Evolutionary conservation across 2,888 invertebrate genomes (phyloP), one percentile per base, ranked within the genome.

Genomic region (Leptopterna dolabrata): DNA sequence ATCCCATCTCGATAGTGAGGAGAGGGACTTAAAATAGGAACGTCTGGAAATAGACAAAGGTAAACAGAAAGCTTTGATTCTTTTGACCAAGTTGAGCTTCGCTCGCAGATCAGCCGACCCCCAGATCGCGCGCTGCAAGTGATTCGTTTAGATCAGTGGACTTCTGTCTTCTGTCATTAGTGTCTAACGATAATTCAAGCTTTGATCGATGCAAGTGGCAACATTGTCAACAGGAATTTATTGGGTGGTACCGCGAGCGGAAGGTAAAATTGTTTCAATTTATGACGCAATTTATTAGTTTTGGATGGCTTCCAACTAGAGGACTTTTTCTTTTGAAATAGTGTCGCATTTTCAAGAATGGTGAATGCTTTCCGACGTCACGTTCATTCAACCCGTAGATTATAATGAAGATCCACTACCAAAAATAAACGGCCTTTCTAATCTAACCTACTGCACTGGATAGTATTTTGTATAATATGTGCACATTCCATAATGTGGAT

Each of bases 11-110:
- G 63, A 63, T 63, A 6, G 51, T 51, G n/a, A 51, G 51, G n/a
- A 51, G 51, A 70, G 83, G 41, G 63, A 55, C 63, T 83, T 41
- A 83, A 83, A 83, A 83, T 83, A 83, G 83, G 16, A 30, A 14
- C 81, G 43, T 19, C 83, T 83, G 83, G 83, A 83, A 83, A 83
- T 83, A 83, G 83, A 83, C 63, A 83, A 83, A 83, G 43, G 83
- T 83, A 83, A 83, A 83, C 83, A 83, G 27, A 19, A 78, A 51
- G 55, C 30, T 81, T 81, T 47, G 81, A 81, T 55, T 55, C 51
- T 24, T 6, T 63, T 63, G 81, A 55, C 81, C 51, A 81, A 81
- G 55, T 55, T 51, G 81, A 30, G 55, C 30, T 81, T 29, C 47
- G 51, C 30, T 9, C 13, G 55, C 29, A 24, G 63, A 19, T 19